Percentiles rank a stretch among this genome's conserved stretches.
Evolutionary conservation across 2,113 vertebrate genomes (phyloP).

Genomic region (Oxyruncus cristatus): DNA sequence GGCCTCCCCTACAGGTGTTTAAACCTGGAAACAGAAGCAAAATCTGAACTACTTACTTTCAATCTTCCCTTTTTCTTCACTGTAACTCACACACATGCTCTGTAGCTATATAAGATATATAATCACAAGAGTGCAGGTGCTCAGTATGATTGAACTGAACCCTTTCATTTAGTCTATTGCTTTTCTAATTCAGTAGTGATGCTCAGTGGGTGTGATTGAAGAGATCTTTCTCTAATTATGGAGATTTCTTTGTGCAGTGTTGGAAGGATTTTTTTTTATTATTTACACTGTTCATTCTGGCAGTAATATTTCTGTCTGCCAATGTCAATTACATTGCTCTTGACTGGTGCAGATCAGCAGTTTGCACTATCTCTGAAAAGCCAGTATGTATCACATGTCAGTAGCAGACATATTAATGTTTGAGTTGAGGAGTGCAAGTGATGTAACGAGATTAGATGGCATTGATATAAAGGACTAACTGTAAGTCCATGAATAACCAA

Average conservation of each 20-base stretch:
- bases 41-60: not conserved
- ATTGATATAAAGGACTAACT: constrained; percentile 60
- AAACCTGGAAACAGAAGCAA: constrained; percentile 13
- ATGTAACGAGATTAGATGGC: constrained; percentile 69
- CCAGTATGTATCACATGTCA: constrained; percentile 40
- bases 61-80: constrained; percentile 11
- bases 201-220: constrained; percentile 24
- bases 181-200: constrained; percentile 35
- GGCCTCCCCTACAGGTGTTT: constrained; percentile 11
- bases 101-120: not conserved
- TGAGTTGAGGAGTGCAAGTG: constrained; percentile 52
- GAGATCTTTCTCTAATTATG: constrained; percentile 49
- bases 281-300: constrained; percentile 65
- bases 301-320: constrained; percentile 64
- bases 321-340: constrained; percentile 60
- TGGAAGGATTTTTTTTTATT: constrained; percentile 19
- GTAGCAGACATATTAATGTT: constrained; percentile 62
- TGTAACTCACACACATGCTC: constrained; percentile 16
- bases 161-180: constrained; percentile 3
- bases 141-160: constrained; percentile 30
- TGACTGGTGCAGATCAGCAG: constrained; percentile 61
- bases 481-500: constrained; percentile 62
- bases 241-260: constrained; percentile 33
- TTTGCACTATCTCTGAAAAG: constrained; percentile 62
- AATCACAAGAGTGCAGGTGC: constrained; percentile 45